phyloP scores from a whole-genome alignment of 2,888 invertebrate species.

The Acleris laterana region DNA sequence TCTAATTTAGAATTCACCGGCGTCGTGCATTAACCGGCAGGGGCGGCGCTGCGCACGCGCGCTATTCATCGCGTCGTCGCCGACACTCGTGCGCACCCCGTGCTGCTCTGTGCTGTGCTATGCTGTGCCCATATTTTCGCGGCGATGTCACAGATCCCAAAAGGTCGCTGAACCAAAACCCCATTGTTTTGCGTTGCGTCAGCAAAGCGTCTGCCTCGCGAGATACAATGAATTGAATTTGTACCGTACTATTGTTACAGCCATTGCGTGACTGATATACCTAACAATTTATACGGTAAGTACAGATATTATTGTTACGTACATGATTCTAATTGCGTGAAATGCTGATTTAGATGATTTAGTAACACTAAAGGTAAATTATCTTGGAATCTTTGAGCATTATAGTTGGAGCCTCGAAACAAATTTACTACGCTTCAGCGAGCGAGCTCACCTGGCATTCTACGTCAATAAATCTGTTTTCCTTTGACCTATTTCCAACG shows the following conservation, averaged over 20 bases:
- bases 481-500: constrained; percentile 7
- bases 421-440: constrained; percentile 20
- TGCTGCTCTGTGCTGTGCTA: constrained; percentile 48
- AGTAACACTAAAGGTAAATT: constrained; percentile 22
- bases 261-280: constrained; percentile 69
- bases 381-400: constrained; percentile 14
- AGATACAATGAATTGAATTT: constrained; percentile 74
- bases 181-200: constrained; percentile 82
- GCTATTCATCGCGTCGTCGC: constrained; percentile 69
- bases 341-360: constrained; percentile 36
- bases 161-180: constrained; percentile 79
- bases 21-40: constrained; percentile 68
- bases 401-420: constrained; percentile 12
- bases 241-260: constrained; percentile 71
- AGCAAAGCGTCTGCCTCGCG: constrained; percentile 76
- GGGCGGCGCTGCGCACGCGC: constrained; percentile 73
- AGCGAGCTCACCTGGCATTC: constrained; percentile 19
- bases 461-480: constrained; percentile 3
- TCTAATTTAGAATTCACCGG: constrained; percentile 76
- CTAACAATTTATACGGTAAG: constrained; percentile 45
- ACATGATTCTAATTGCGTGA: constrained; percentile 51
- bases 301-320: constrained; percentile 34
- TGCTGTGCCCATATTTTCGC: constrained; percentile 77
- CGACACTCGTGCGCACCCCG: constrained; percentile 53
- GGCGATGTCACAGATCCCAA: constrained; percentile 78